phyloP scores from a whole-genome alignment of 23 tunicate species.

The Styela clava region DNA sequence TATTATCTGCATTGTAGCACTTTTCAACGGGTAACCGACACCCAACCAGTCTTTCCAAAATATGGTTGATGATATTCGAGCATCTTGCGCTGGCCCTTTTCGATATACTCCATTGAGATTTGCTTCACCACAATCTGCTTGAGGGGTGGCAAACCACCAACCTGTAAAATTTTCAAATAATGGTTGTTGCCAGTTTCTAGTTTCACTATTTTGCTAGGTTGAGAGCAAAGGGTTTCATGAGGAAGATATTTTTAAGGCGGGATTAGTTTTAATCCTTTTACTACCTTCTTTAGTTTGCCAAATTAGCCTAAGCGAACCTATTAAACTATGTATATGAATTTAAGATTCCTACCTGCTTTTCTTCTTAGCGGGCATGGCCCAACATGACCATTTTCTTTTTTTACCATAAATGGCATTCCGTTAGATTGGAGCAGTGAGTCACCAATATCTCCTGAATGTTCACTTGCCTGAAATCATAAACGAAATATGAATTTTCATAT shows the following conservation, averaged over 20 bases:
- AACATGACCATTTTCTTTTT: constrained; percentile 3
- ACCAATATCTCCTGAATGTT: constrained; percentile 71
- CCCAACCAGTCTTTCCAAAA: constrained; percentile 60
- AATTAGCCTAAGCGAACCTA: too few relatives aligned
- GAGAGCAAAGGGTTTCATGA: too few relatives aligned
- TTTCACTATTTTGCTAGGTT: not conserved
- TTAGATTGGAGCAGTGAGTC: constrained; percentile 44
- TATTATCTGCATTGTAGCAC: constrained; percentile 65
- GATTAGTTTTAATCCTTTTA: too few relatives aligned
- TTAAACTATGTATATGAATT: too few relatives aligned
- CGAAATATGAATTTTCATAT: too few relatives aligned
- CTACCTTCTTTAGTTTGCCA: too few relatives aligned
- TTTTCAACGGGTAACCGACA: constrained; percentile 50
- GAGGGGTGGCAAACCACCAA: constrained; percentile 76
- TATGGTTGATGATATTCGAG: not conserved
- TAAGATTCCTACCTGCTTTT: not conserved
- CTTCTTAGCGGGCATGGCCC: not conserved
- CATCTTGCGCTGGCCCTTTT: not conserved
- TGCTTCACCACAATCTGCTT: constrained; percentile 56
- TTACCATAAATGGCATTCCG: constrained; percentile 27
- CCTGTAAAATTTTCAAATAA: constrained; percentile 49
- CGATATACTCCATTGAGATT: constrained; percentile 82
- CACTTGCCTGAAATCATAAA: constrained; percentile 41
- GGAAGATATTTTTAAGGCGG: too few relatives aligned
- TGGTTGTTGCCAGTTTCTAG: not conserved